Conservation (phyloP, 2,888 invertebrate genomes). For the Eucera pruinosa region DNA sequence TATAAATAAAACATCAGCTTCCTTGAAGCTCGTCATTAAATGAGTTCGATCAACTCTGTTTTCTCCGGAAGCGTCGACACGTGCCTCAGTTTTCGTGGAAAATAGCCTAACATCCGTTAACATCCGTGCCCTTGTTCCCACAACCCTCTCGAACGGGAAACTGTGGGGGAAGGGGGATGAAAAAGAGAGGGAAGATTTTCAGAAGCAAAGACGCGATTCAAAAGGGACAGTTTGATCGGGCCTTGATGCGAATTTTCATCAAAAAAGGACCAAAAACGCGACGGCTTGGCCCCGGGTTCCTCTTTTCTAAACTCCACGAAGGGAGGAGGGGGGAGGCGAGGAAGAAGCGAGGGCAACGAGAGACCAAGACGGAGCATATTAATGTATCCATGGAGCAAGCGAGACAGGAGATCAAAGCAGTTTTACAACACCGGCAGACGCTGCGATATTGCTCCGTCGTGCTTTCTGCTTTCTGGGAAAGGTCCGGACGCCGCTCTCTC, state of each 20-base stretch:
- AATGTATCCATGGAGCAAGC: slow-evolving; percentile 30
- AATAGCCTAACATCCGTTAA: slow-evolving; percentile 2
- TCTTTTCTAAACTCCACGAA: slow-evolving; percentile 49
- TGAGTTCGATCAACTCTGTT: slow-evolving; percentile 10
- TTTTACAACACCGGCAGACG: slow-evolving; percentile 74
- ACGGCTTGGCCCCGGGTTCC: slow-evolving; percentile 22
- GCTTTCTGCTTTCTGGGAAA: slow-evolving; percentile 73
- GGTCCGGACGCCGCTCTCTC: slow-evolving; percentile 46
- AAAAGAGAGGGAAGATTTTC: slow-evolving; percentile 10
- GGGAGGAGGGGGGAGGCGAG: not conserved
- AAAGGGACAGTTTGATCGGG: slow-evolving; percentile 48
- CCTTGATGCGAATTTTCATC: slow-evolving; percentile 48
- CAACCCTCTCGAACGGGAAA: not conserved
- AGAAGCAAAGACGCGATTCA: slow-evolving; percentile 12
- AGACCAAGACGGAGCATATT: not conserved
- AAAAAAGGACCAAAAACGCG: slow-evolving; percentile 33
- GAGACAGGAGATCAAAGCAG: slow-evolving; percentile 72
- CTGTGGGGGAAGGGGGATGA: too few relatives aligned
- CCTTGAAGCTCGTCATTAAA: not conserved
- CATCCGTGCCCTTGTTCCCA: not conserved
- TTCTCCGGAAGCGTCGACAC: too few relatives aligned
- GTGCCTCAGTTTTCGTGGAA: slow-evolving; percentile 1
- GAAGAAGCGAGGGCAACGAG: not conserved
- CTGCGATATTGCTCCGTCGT: slow-evolving; percentile 70
- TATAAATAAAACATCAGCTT: slow-evolving; percentile 6